Conservation (phyloP, 2,888 invertebrate species). For the Stictocephala bisonia region DNA sequence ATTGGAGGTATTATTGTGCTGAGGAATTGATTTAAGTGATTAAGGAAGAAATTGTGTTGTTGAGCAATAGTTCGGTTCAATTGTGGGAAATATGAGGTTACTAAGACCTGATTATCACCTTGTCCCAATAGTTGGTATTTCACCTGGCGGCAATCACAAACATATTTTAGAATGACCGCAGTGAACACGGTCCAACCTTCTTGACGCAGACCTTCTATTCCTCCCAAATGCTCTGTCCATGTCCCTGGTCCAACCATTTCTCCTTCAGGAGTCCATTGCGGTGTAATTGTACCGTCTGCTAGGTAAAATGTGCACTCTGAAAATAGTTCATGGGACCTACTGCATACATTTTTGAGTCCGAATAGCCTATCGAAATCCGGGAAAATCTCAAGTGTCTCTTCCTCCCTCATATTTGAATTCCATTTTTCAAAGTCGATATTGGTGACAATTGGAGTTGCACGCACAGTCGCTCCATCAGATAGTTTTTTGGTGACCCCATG, state of each 20-base stretch:
- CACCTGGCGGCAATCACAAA: background rate
- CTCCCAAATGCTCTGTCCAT: background rate
- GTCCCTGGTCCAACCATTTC: background rate
- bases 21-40: background rate
- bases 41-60: background rate
- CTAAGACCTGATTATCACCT: background rate
- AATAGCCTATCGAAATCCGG: background rate
- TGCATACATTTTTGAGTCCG: background rate
- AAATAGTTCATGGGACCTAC: background rate
- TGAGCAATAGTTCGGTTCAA: background rate
- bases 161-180: background rate
- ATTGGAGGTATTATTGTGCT: background rate
- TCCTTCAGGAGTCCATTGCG: background rate
- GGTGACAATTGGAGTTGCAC: background rate
- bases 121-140: background rate
- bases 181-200: background rate
- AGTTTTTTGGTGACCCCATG: constrained; percentile 5
- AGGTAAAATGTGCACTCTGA: background rate
- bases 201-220: background rate
- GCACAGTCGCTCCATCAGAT: background rate
- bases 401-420: constrained; percentile 4
- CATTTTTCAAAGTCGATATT: background rate
- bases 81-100: background rate
- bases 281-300: background rate
- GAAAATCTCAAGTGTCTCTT: background rate